A percentile compares a stretch with the other conserved stretches of the same genome.
Conservation (phyloP, 2,797 vertebrate species). For the Knipowitschia caucasica region DNA sequence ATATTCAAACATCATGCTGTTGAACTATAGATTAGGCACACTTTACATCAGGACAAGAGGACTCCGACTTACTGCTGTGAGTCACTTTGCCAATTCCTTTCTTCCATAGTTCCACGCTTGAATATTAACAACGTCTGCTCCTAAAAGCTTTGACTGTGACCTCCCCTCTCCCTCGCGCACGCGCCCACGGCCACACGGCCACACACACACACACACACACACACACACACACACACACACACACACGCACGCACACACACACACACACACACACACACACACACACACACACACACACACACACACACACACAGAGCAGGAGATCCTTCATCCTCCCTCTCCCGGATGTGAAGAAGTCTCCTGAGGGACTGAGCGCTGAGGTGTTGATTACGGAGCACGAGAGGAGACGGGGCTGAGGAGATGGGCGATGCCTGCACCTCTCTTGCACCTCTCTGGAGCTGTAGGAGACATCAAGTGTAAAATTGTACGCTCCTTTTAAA, state of each 20-base stretch:
- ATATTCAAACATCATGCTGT: no score
- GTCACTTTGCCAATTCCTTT: constrained; percentile 57
- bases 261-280: constrained; percentile 4
- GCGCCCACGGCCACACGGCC: constrained; percentile 2
- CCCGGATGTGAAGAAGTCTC: constrained; percentile 52
- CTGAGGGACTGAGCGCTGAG: constrained; percentile 55
- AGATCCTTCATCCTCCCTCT: constrained; percentile 33
- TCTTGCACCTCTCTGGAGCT: constrained; percentile 34
- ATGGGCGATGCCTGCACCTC: constrained; percentile 41
- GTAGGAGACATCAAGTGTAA: constrained; percentile 68
- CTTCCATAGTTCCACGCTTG: constrained; percentile 43
- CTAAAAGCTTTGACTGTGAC: constrained; percentile 59
- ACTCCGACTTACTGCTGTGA: constrained; percentile 43
- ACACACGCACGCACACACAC: constrained; percentile 14
- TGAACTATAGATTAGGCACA: no score
- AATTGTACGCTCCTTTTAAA: constrained; percentile 66
- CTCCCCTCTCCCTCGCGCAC: constrained; percentile 19
- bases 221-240: constrained; percentile 8
- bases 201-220: constrained; percentile 14
- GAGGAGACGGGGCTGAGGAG: constrained; percentile 52
- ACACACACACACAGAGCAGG: constrained; percentile 7
- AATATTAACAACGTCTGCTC: constrained; percentile 56
- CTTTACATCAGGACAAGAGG: constrained; percentile 34
- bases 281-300: constrained; percentile 14
- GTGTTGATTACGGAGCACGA: constrained; percentile 68